These are phyloP conservation scores for Colletes gigas DNA, from an alignment of 1,140 invertebrate genomes.

Conservation along the genomic window DNA sequence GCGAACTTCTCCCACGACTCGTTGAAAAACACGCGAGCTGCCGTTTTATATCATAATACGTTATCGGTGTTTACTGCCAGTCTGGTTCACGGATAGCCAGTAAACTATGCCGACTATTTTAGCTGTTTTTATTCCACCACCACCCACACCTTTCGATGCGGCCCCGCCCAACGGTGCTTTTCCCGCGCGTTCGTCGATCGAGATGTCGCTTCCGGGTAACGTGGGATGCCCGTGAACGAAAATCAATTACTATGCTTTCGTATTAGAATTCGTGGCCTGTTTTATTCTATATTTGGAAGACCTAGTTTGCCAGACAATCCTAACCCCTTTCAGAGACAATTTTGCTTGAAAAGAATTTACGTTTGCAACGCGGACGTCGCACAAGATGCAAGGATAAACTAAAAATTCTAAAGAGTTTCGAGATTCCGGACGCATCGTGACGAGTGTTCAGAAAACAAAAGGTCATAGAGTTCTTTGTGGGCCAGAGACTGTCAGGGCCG, in stretches of 20 bases:
- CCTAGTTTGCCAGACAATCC: too few species aligned
- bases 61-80: conserved; percentile 3
- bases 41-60: conserved; percentile 14
- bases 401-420: not conserved
- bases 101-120: not conserved
- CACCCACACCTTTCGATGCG: too few species aligned
- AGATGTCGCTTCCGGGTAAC: not conserved
- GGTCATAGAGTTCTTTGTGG: conserved; percentile 22
- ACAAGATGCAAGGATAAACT: too few species aligned
- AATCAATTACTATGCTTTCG: not conserved
- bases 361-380: too few species aligned
- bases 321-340: too few species aligned
- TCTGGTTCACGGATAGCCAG: not conserved
- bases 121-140: not conserved
- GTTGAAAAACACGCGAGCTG: not conserved
- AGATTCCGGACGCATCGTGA: not conserved
- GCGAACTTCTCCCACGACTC: conserved; percentile 7
- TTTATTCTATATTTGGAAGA: too few species aligned
- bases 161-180: not conserved
- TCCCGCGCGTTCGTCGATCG: not conserved
- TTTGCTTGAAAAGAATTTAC: too few species aligned
- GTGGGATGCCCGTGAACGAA: not conserved
- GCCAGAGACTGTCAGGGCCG: conserved; percentile 36
- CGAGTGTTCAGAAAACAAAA: not conserved
- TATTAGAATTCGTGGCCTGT: too few species aligned